Percentiles rank a stretch among this genome's conserved stretches.
Conservation (phyloP, 2,797 vertebrate genomes). For the Anas bahamensis region DNA sequence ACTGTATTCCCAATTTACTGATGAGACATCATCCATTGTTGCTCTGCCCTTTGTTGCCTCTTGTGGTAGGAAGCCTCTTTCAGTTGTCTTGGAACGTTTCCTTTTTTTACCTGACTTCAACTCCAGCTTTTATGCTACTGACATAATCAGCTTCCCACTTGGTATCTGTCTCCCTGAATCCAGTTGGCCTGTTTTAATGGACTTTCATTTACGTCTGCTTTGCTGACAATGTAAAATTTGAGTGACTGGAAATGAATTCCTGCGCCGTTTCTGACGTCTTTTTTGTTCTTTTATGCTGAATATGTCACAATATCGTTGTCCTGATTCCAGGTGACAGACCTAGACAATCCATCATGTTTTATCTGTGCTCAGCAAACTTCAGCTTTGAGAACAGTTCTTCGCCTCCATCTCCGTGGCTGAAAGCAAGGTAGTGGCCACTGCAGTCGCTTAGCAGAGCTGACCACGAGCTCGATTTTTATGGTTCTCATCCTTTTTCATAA, state of each 20-base stretch:
- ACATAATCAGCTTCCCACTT: background rate
- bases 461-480: rapidly evolving
- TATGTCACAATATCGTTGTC: background rate
- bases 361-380: background rate
- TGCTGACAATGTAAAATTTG: background rate
- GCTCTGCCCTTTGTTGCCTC: background rate
- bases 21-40: background rate
- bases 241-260: background rate
- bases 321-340: background rate
- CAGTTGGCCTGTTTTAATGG: background rate
- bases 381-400: background rate
- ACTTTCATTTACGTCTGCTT: background rate
- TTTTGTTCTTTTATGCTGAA: background rate
- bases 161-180: background rate
- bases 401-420: background rate
- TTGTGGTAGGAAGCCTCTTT: background rate
- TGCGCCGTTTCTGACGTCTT: background rate
- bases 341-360: background rate
- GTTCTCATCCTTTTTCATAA: background rate
- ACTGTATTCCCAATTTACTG: background rate
- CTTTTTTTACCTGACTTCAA: background rate
- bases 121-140: background rate
- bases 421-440: background rate
- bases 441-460: background rate
- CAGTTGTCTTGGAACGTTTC: background rate